Percentiles rank a stretch among this genome's conserved stretches.
Evolutionary conservation across 2,888 invertebrate species (phyloP).

Genomic region (Habroteleia sp.): DNA sequence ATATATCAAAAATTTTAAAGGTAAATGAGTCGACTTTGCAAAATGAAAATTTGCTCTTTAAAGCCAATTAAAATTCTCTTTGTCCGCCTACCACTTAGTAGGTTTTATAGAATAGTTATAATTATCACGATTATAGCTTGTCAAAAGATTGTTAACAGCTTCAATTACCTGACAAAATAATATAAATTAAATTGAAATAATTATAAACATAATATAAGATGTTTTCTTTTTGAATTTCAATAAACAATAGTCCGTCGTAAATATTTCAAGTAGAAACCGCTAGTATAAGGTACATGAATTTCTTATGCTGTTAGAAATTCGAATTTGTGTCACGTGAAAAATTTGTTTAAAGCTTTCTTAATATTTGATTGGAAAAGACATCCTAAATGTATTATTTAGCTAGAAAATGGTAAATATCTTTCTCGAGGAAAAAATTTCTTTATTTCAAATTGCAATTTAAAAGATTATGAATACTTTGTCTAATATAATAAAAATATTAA

Average conservation of each 20-base stretch:
- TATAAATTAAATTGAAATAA: constrained; percentile 4
- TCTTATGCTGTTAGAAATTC: constrained; percentile 24
- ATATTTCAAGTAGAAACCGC: constrained; percentile 29
- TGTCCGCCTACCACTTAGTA: no score
- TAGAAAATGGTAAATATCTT: no score
- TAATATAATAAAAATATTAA: no score
- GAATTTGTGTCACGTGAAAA: constrained; percentile 19
- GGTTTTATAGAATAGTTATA: no score
- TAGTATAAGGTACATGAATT: constrained; percentile 13
- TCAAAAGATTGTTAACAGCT: no score
- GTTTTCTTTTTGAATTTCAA: constrained; percentile 31
- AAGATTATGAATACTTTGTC: no score
- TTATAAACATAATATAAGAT: constrained; percentile 7
- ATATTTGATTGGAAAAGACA: neutral
- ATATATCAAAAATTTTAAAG: no score
- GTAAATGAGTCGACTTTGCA: no score
- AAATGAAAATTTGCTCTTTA: neutral
- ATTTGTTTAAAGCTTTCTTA: constrained; percentile 5
- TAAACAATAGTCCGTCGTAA: constrained; percentile 29
- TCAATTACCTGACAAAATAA: neutral
- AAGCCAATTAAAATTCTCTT: no score
- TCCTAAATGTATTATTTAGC: neutral
- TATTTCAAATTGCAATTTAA: no score
- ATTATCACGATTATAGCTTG: neutral
- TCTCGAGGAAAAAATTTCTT: no score